Conservation (phyloP, 2,113 vertebrate species). For the Sander lucioperca region DNA sequence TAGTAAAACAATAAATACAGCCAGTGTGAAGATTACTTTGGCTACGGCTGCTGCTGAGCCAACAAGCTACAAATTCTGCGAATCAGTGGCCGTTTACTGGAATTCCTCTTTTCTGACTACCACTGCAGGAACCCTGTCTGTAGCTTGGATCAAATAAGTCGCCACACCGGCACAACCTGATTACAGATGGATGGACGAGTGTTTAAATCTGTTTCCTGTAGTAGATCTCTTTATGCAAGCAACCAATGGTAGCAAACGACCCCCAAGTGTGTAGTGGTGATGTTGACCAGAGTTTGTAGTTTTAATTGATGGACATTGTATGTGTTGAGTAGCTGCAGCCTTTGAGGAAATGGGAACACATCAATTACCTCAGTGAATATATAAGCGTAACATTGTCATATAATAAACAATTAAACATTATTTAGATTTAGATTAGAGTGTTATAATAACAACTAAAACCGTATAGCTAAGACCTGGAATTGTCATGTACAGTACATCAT, state of each 20-base stretch:
- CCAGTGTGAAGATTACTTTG: constrained; percentile 49
- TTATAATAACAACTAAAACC: neutral
- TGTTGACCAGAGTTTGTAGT: constrained; percentile 38
- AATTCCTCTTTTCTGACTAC: constrained; percentile 40
- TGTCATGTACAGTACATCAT: neutral
- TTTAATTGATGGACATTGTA: constrained; percentile 43
- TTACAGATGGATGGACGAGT: constrained; percentile 46
- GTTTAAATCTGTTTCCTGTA: constrained; percentile 44
- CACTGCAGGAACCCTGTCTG: constrained; percentile 20
- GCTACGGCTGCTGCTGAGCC: constrained; percentile 42
- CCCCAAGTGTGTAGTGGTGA: constrained; percentile 3
- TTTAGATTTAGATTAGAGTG: neutral
- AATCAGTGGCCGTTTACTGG: constrained; percentile 36
- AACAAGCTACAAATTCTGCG: constrained; percentile 34
- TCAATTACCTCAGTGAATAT: neutral
- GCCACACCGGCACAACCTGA: constrained; percentile 33
- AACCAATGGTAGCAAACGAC: constrained; percentile 9
- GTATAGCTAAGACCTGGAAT: neutral
- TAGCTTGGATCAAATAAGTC: constrained; percentile 28
- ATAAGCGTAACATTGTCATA: neutral
- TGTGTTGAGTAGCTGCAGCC: constrained; percentile 19
- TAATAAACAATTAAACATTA: neutral
- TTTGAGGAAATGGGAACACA: constrained; percentile 23
- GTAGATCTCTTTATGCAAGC: constrained; percentile 36
- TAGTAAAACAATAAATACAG: constrained; percentile 64